phyloP scores from a whole-genome alignment of 2,888 invertebrate species.

The Eilema depressum region DNA sequence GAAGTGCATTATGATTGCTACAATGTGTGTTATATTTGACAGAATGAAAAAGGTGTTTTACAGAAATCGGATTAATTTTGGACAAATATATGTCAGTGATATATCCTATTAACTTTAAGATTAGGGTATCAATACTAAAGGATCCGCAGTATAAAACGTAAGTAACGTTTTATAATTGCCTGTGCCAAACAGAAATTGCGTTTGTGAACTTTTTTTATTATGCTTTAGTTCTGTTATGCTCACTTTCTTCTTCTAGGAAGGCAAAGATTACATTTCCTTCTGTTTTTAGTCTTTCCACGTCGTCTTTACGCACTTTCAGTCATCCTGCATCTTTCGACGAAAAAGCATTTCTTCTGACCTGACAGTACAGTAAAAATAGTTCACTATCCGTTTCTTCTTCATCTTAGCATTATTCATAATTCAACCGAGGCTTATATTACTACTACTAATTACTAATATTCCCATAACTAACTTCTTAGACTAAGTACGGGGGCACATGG shows the following conservation, averaged over 20 bases:
- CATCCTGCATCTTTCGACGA: no score
- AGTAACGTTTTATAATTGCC: background rate
- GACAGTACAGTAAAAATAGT: no score
- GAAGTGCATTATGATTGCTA: slow-evolving; percentile 40
- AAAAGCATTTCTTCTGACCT: no score
- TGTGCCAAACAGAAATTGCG: background rate
- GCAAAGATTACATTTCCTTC: background rate
- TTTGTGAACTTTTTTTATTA: background rate
- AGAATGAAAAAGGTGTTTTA: slow-evolving; percentile 16
- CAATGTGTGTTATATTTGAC: slow-evolving; percentile 28
- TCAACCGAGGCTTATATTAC: no score
- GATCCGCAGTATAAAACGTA: background rate
- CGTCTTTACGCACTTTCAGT: background rate
- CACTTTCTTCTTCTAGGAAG: background rate
- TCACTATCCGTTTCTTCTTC: no score
- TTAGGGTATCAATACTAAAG: background rate
- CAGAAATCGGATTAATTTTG: slow-evolving; percentile 38
- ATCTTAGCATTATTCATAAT: no score
- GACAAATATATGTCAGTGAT: slow-evolving; percentile 18
- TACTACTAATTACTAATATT: no score
- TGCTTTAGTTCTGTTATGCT: background rate
- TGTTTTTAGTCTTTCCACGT: background rate
- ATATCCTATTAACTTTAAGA: slow-evolving; percentile 17
- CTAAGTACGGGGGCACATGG: no score
- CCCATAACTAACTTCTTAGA: no score